Percentiles rank a stretch among this genome's conserved stretches.
Conservation (phyloP, 2,888 invertebrate genomes). For the Drosophila putrida region DNA sequence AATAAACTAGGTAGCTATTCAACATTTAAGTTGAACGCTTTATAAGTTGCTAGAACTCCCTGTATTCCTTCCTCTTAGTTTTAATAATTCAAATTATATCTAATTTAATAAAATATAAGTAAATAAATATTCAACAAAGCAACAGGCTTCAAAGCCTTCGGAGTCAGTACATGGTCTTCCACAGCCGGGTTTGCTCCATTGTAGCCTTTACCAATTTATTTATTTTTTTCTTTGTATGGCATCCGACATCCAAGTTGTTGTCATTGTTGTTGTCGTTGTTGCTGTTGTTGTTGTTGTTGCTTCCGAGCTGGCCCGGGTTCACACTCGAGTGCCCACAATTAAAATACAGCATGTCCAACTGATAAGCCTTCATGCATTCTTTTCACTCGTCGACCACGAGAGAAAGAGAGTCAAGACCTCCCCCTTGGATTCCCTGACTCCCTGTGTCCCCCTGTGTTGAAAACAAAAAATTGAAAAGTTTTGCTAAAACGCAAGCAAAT, state of each 20-base stretch:
- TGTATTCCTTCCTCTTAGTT: too few species aligned
- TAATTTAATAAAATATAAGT: too few species aligned
- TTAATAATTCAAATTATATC: too few species aligned
- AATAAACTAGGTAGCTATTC: too few species aligned
- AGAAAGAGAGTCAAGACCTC: constrained; percentile 21
- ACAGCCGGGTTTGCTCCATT: too few species aligned
- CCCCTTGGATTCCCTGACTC: neutral
- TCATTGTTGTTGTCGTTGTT: constrained; percentile 8
- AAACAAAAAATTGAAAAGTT: constrained; percentile 73
- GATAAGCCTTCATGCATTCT: constrained; percentile 79
- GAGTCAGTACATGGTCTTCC: too few species aligned
- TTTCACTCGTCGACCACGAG: constrained; percentile 57
- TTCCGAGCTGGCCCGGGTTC: constrained; percentile 51
- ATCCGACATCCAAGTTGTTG: constrained; percentile 25
- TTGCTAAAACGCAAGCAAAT: constrained; percentile 68
- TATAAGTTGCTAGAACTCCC: too few species aligned
- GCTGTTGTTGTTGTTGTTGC: constrained; percentile 37
- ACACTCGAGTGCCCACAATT: constrained; percentile 81
- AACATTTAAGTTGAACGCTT: too few species aligned
- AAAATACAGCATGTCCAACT: constrained; percentile 82
- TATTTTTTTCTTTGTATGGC: constrained; percentile 5
- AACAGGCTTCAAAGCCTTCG: too few species aligned
- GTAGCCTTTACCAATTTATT: neutral
- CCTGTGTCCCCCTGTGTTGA: too few species aligned
- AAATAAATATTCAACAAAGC: too few species aligned